Evolutionary conservation across 2,797 vertebrate genomes (phyloP).

Genomic region (Onychomys leucogaster): DNA sequence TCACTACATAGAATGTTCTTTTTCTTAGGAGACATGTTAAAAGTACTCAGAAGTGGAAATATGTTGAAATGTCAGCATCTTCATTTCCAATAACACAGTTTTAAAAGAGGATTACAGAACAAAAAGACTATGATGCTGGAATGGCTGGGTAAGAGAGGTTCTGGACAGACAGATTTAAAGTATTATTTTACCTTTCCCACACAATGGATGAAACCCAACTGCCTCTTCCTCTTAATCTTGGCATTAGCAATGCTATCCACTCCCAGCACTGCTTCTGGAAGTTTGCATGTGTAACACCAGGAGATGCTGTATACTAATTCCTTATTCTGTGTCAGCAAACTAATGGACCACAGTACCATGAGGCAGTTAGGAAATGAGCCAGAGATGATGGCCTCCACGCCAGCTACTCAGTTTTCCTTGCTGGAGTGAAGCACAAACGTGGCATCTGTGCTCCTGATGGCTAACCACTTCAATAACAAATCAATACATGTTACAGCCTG

Average conservation of each 20-base stretch:
- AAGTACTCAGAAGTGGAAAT: neutral
- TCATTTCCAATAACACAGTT: neutral
- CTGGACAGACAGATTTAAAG: neutral
- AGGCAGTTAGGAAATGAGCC: neutral
- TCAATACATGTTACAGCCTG: neutral
- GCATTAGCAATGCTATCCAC: neutral
- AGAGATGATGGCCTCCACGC: rapidly evolving
- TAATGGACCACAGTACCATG: neutral
- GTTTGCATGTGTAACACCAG: neutral
- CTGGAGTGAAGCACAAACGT: neutral
- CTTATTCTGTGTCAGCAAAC: neutral
- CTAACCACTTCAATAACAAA: conserved; percentile 42
- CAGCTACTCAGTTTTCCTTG: neutral
- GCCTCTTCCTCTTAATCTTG: neutral
- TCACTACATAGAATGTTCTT: neutral
- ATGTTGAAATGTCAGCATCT: neutral
- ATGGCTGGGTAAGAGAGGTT: no score
- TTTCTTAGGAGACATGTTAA: neutral
- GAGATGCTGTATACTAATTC: rapidly evolving
- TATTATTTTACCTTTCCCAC: neutral
- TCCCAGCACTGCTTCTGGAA: neutral
- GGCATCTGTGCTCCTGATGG: neutral
- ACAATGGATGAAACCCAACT: no score
- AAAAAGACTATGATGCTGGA: neutral
- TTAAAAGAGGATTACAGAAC: neutral